Base-by-base conservation (phyloP, 1,140 invertebrate species). In the Hypothenemus hampei region DNA sequence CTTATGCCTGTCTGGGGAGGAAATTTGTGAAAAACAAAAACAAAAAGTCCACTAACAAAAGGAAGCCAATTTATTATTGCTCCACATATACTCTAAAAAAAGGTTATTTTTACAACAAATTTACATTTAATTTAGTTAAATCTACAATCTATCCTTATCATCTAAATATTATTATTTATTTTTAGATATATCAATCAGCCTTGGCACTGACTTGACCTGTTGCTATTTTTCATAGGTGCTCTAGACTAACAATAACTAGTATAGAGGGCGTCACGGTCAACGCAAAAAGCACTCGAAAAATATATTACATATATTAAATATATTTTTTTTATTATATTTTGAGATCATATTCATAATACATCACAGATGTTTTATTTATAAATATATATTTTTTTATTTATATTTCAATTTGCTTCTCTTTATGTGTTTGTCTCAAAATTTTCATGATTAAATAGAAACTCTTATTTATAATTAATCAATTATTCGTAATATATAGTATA, bases 261-360 rank as follows among this genome's bases (percentile, higher is more conserved):
- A 37, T 8, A 8, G 18, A 37, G 18, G 26, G 26, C 26, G 26
- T 31, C 26, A 8, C 10, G 35, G 18, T 37, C 35, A 37, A 16
- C 16, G 35, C 20, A 46, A 50, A 55, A 46, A 40, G 13, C 31
- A 50, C 31, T 46, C 19, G 43, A 31, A 44, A 21, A 61, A 52
- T 58, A 58, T 53, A 53, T 53, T 53, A 53, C n/a, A 33, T 61
- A 58, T 58, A 51, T 55, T 50, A 51, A 29, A 7, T 7, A 7
- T 37, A 37, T 37, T 20, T 43, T 51, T 41, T 58, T 36, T 51
- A 49, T 39, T 56, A n/a, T 61, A 54, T 58, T 61, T 55, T 58
- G 60, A 62, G 60, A 62, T 62, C 60, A 62, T 52, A 8, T 57
- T 48, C 51, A 33, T 58, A 61, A 58, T 58, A 58, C 56, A 62